Evolutionary conservation across 2,113 vertebrate species (phyloP).

Genomic region (Thymallus thymallus): DNA sequence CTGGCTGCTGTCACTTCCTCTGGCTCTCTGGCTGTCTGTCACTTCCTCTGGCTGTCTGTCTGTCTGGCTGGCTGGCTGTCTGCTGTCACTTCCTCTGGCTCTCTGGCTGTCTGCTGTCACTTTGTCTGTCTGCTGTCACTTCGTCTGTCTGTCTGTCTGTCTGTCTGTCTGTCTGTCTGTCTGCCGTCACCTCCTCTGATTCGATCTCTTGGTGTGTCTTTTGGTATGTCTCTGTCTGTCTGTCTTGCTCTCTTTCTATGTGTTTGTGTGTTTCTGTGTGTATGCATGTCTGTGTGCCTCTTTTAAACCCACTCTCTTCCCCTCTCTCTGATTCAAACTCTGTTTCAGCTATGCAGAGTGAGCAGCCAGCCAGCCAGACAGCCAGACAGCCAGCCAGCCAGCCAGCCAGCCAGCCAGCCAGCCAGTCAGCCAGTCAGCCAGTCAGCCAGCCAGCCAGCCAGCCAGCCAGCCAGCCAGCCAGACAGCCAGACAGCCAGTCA

Average conservation of each 20-base stretch:
- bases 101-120: neutral
- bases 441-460: neutral
- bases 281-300: neutral
- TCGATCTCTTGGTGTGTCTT: too few species aligned
- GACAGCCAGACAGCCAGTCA: too few species aligned
- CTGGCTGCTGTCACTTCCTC: too few species aligned
- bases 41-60: neutral
- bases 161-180: neutral
- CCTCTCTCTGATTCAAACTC: neutral
- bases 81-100: neutral
- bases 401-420: too few species aligned
- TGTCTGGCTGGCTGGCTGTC: neutral
- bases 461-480: too few species aligned
- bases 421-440: neutral
- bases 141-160: too few species aligned
- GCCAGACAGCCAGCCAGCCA: too few species aligned
- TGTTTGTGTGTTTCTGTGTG: neutral
- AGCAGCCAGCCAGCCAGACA: neutral
- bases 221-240: neutral
- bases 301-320: neutral
- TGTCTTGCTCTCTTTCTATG: neutral
- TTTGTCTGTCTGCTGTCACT: neutral
- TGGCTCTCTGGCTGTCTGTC: neutral
- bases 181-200: too few species aligned
- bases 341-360: neutral